phyloP scores from a whole-genome alignment of 1,140 invertebrate genomes.

The Atta cephalotes region DNA sequence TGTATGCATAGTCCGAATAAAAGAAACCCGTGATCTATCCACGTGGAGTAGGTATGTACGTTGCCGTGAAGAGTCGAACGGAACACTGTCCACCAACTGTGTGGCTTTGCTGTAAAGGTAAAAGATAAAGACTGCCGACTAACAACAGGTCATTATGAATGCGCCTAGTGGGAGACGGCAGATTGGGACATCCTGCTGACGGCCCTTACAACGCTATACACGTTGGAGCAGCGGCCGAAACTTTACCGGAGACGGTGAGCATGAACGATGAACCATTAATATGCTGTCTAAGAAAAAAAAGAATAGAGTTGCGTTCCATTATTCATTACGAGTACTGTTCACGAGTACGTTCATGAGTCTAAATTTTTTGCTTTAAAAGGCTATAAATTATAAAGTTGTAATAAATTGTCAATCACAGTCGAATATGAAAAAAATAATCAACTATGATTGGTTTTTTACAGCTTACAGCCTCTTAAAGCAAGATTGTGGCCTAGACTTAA shows the following conservation, averaged over 20 bases:
- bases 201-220: conserved; percentile 92
- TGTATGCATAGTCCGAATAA: conserved; percentile 59
- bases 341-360: too few species aligned
- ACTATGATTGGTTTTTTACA: too few species aligned
- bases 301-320: too few species aligned
- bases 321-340: too few species aligned
- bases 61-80: conserved; percentile 65
- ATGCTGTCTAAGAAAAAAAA: not conserved
- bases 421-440: too few species aligned
- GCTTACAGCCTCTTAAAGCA: too few species aligned
- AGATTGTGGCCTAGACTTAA: too few species aligned
- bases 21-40: conserved; percentile 66
- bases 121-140: conserved; percentile 77
- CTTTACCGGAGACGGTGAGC: conserved; percentile 87
- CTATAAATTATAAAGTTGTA: too few species aligned
- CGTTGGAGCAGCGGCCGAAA: conserved; percentile 86
- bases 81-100: conserved; percentile 65
- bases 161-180: conserved; percentile 89
- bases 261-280: not conserved
- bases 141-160: conserved; percentile 87
- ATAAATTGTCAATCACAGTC: too few species aligned
- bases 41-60: conserved; percentile 73
- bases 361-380: too few species aligned
- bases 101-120: conserved; percentile 72
- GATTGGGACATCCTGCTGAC: conserved; percentile 87